These are phyloP conservation scores for Phalangium opilio DNA, from an alignment of 2,888 invertebrate genomes.

Conservation along the genomic window DNA sequence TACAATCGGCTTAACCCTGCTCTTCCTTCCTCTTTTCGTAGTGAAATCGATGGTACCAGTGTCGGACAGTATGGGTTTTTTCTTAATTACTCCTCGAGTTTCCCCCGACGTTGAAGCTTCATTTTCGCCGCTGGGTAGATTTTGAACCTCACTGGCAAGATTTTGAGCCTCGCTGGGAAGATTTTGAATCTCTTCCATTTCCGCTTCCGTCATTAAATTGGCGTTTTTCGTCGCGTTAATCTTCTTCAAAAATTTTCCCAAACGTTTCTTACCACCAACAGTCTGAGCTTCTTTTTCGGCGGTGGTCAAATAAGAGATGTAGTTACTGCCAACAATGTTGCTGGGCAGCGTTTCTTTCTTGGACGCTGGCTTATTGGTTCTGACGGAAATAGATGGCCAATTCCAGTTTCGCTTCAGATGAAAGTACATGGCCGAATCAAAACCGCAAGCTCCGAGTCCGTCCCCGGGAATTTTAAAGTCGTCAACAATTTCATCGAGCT, in stretches of 20 bases:
- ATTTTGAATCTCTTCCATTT: neutral
- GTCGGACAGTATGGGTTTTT: neutral
- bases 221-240: neutral
- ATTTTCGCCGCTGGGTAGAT: neutral
- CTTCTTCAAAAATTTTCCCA: neutral
- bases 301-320: neutral
- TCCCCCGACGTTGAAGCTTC: no score
- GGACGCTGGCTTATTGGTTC: neutral
- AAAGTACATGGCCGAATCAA: conserved; percentile 52
- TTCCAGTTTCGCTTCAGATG: conserved; percentile 26
- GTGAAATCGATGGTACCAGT: neutral
- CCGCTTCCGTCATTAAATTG: neutral
- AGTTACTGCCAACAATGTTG: neutral
- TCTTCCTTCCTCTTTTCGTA: neutral
- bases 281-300: conserved; percentile 2
- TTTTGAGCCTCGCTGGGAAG: neutral
- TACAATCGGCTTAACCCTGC: neutral
- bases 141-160: neutral
- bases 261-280: neutral
- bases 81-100: neutral
- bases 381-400: neutral
- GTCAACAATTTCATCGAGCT: conserved; percentile 33
- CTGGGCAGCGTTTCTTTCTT: conserved; percentile 1
- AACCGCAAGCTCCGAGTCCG: conserved; percentile 50
- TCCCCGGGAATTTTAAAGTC: conserved; percentile 53